Conservation (phyloP, 2,113 vertebrate genomes). For the Laterallus jamaicensis region DNA sequence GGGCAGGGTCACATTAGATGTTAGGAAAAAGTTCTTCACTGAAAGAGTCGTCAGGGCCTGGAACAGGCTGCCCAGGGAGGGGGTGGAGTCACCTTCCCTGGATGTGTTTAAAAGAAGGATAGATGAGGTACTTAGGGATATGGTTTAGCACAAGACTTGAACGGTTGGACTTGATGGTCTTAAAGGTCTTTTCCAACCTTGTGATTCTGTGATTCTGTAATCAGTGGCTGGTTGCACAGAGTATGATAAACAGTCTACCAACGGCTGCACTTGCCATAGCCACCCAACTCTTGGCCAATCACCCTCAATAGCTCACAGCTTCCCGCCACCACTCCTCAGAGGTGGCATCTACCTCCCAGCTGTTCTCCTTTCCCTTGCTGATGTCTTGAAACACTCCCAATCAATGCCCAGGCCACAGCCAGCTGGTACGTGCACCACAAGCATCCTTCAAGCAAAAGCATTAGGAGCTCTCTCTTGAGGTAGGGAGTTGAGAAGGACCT, state of each 20-base stretch:
- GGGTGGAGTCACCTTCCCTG: no score
- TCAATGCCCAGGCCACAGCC: accelerated
- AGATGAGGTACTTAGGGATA: no score
- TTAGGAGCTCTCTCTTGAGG: background rate
- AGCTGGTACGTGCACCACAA: background rate
- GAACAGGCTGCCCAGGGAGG: no score
- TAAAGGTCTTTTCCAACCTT: no score
- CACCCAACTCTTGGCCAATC: background rate
- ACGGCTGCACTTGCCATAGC: background rate
- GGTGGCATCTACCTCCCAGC: background rate
- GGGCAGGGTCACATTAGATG: no score
- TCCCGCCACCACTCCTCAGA: background rate
- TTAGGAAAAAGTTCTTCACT: no score
- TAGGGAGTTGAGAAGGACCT: background rate
- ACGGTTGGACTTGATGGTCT: no score
- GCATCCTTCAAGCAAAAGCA: background rate
- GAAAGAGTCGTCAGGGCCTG: no score
- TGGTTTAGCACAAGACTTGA: no score
- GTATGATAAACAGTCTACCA: background rate
- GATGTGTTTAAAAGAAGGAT: no score
- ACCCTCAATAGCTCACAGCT: background rate
- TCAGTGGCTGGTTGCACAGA: background rate
- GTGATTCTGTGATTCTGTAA: background rate
- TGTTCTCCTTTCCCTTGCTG: background rate
- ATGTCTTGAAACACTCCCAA: background rate